Base-by-base conservation (phyloP, 2,797 vertebrate species). In the Potorous gilbertii region DNA sequence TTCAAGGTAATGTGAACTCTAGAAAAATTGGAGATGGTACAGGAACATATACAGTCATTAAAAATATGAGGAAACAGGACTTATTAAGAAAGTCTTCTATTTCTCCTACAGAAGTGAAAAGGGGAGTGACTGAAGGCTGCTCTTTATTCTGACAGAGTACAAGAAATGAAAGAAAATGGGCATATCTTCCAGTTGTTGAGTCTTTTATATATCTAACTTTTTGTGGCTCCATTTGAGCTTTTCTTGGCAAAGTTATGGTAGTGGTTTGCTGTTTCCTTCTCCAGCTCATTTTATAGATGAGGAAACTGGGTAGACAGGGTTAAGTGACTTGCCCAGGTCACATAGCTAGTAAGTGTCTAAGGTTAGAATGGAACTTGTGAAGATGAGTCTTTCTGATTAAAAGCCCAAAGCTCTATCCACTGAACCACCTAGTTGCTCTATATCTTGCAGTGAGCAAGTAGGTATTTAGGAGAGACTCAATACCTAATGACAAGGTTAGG, bases 81-180 rank as follows among this genome's bases (percentile, higher is more conserved):
- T 93, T 56, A 89, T 74, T 16, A 89, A 91, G 90, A 62, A 91
- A 90, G 21, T 81, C 59, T 90, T 92, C 29, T 27, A 56, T 56
- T 55, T 66, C n/a, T 94, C 91, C 81, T 74, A 57, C 34, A 31
- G 46, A 57, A 87, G 0, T 92, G 54, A 18, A 46, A 93, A 24
- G 13, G 1, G 90, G 5, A 5, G 40, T 62, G 54, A 34, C 87
- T 74, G 31, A 94, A 40, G 62, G 94, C 31, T 91, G 56, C 29
- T 66, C 31, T 92, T 96, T 89, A 90, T 92, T 96, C 74, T 50
- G 55, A 95, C 3, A 92, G 12, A 74, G 62, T 31, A 91, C 56
- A 96, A 52, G 93, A 94, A 95, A 66, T 10, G 9, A 66, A 24
- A 46, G 66, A 46, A 24, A 81, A 24, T 11, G 14, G 66, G 18